These are phyloP conservation scores for Zeuzera pyrina DNA, from an alignment of 2,888 invertebrate genomes.

Conservation along the genomic window DNA sequence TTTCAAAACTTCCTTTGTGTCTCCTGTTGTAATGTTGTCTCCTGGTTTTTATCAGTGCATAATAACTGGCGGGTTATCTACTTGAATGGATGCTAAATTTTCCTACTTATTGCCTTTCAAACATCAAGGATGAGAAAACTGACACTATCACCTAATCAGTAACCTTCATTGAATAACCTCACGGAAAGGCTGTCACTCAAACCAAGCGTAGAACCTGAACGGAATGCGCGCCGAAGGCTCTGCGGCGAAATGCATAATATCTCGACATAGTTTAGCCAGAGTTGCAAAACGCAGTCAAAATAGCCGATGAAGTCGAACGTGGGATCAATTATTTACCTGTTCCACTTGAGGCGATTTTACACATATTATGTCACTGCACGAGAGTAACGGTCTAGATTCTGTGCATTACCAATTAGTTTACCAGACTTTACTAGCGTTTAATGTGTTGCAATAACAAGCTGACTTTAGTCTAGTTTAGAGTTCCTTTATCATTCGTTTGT, in stretches of 20 bases:
- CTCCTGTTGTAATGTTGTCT: too few species aligned
- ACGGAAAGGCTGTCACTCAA: constrained; percentile 23
- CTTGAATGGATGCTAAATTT: too few species aligned
- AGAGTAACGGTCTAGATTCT: constrained; percentile 31
- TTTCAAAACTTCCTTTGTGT: too few species aligned
- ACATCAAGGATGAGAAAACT: too few species aligned
- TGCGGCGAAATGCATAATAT: constrained; percentile 24
- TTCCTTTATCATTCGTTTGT: neutral
- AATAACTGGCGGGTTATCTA: too few species aligned
- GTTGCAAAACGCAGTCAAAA: constrained; percentile 32
- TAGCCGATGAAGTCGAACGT: constrained; percentile 51
- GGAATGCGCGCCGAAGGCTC: constrained; percentile 24
- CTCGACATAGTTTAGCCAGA: constrained; percentile 16
- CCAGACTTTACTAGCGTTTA: too few species aligned
- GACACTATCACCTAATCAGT: too few species aligned
- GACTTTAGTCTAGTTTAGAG: too few species aligned
- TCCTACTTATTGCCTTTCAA: too few species aligned
- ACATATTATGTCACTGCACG: constrained; percentile 39
- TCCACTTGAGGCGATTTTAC: too few species aligned
- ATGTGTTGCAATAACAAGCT: too few species aligned
- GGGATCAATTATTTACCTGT: constrained; percentile 57
- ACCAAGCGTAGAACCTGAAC: constrained; percentile 11
- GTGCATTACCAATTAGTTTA: constrained; percentile 36
- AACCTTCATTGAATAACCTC: constrained; percentile 26
- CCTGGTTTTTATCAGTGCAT: too few species aligned